Percentiles rank a stretch among this genome's conserved stretches.
Evolutionary conservation across 30 jellyfish, hydroid and myxozoan genomes (phyloP).

Genomic region (Aurelia aurita): DNA sequence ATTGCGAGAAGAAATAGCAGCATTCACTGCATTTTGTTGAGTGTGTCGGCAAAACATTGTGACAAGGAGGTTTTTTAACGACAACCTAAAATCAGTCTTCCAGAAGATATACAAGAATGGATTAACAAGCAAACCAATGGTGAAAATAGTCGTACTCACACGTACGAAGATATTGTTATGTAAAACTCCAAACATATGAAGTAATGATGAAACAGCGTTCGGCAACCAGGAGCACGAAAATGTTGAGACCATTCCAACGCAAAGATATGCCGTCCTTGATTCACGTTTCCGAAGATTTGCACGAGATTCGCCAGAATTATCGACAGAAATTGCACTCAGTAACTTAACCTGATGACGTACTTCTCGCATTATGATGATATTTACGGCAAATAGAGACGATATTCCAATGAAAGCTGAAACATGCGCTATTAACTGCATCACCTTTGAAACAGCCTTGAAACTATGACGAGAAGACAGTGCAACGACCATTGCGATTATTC

Average conservation of each 20-base stretch:
- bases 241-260: conserved; percentile 56
- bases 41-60: neutral
- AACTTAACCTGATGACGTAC: conserved; percentile 54
- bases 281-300: conserved; percentile 31
- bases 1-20: neutral
- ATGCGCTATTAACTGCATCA: conserved; percentile 2
- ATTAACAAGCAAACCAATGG: conserved; percentile 6
- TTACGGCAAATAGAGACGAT: conserved; percentile 6
- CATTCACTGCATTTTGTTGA: neutral
- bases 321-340: conserved; percentile 4
- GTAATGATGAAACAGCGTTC: conserved; percentile 17
- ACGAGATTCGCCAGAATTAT: conserved; percentile 6
- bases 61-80: conserved; percentile 9
- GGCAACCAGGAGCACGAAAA: conserved; percentile 56
- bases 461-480: conserved; percentile 3
- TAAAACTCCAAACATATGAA: neutral
- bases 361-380: conserved; percentile 10
- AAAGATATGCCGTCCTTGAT: conserved; percentile 54
- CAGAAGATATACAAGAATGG: conserved; percentile 43
- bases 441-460: neutral
- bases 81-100: conserved; percentile 39
- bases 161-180: neutral
- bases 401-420: conserved; percentile 4
- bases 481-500: conserved; percentile 11
- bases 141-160: conserved; percentile 31